These are phyloP conservation scores for Caenorhabditis remanei DNA, from an alignment of 1,140 invertebrate genomes.

Conservation along the genomic window DNA sequence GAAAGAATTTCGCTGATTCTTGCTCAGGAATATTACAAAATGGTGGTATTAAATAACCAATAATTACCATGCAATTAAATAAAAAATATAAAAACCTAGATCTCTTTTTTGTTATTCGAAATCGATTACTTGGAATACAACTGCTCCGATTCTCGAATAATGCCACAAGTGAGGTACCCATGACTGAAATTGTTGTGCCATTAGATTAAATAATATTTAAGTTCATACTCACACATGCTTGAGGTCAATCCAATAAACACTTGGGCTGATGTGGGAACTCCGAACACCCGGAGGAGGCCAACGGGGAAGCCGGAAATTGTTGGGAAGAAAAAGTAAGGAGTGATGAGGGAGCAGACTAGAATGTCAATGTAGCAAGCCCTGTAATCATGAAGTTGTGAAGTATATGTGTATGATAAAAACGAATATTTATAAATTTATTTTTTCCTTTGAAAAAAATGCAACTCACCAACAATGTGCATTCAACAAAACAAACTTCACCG, in stretches of 20 bases:
- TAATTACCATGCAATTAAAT: neutral
- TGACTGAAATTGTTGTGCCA: neutral
- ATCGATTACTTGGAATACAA: constrained; percentile 13
- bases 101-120: constrained; percentile 4
- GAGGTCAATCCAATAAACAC: constrained; percentile 15
- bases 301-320: constrained; percentile 26
- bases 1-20: constrained; percentile 15
- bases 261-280: constrained; percentile 5
- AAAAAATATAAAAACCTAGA: neutral
- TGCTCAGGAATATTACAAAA: constrained; percentile 24
- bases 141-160: constrained; percentile 43
- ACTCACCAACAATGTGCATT: constrained; percentile 13
- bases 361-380: constrained; percentile 4
- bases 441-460: neutral
- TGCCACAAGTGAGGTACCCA: constrained; percentile 4
- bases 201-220: neutral
- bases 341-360: constrained; percentile 17
- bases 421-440: too few species aligned
- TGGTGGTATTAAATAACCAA: constrained; percentile 32
- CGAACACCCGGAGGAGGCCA: neutral
- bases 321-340: constrained; percentile 32
- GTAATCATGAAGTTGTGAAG: too few species aligned
- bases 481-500: neutral
- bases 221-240: neutral
- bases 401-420: too few species aligned